phyloP scores from a whole-genome alignment of 2,888 invertebrate species.

The Morpho helenor region DNA sequence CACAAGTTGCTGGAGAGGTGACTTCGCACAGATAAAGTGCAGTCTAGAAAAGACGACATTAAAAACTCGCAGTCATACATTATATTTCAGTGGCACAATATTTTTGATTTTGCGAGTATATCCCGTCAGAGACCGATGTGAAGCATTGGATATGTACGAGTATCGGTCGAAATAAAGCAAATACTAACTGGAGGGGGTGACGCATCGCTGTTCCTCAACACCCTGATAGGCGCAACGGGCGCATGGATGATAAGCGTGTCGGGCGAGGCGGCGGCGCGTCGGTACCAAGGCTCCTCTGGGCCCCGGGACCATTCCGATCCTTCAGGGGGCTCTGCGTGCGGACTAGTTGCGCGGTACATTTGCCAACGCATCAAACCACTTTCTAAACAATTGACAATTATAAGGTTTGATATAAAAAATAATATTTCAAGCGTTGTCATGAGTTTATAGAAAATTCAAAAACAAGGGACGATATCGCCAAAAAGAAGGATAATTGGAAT shows the following conservation, averaged over 20 bases:
- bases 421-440: too few relatives aligned
- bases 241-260: slow-evolving; percentile 53
- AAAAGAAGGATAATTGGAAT: too few relatives aligned
- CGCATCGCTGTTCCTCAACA: slow-evolving; percentile 45
- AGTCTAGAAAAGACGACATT: not conserved
- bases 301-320: slow-evolving; percentile 55
- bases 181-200: slow-evolving; percentile 47
- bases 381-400: slow-evolving; percentile 38
- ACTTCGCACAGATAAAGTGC: too few relatives aligned
- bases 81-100: not conserved
- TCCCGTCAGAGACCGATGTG: not conserved
- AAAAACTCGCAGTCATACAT: not conserved
- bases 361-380: slow-evolving; percentile 68
- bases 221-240: slow-evolving; percentile 49
- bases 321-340: slow-evolving; percentile 49
- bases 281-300: slow-evolving; percentile 57
- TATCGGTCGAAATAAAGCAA: not conserved
- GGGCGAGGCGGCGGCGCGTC: slow-evolving; percentile 50
- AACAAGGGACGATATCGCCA: too few relatives aligned
- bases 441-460: too few relatives aligned
- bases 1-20: too few relatives aligned
- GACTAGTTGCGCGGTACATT: slow-evolving; percentile 54
- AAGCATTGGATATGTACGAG: not conserved
- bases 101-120: not conserved
- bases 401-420: not conserved